Evolutionary conservation across 2,888 invertebrate species (phyloP).

Genomic region (Amphiduros pacificus): DNA sequence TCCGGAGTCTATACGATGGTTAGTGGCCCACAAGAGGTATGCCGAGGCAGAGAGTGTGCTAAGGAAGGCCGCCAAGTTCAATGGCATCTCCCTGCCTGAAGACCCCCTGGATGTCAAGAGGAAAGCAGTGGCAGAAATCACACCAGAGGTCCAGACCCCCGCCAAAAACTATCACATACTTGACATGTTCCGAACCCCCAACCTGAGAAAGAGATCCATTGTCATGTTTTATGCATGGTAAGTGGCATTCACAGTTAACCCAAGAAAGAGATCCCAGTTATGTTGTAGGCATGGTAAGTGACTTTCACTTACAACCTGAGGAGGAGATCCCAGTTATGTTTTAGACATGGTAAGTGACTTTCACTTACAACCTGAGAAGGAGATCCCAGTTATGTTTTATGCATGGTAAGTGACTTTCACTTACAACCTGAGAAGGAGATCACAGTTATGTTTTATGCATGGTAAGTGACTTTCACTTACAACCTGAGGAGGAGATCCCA

Average conservation of each 20-base stretch:
- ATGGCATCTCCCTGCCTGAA: conserved; percentile 35
- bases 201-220: conserved; percentile 44
- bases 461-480: no score
- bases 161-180: conserved; percentile 34
- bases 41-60: conserved; percentile 18
- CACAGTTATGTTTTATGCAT: no score
- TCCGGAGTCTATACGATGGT: conserved; percentile 53
- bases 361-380: no score
- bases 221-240: conserved; percentile 54
- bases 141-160: conserved; percentile 8
- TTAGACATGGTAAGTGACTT: no score
- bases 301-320: no score
- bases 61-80: conserved; percentile 28
- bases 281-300: no score
- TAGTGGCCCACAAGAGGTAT: conserved; percentile 38
- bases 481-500: no score
- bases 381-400: no score
- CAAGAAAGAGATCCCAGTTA: no score
- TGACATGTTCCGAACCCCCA: conserved; percentile 44
- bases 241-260: conserved; percentile 11
- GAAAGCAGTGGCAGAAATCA: conserved; percentile 5
- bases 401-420: no score
- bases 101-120: conserved; percentile 25
- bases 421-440: no score
- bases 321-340: no score